Evolutionary conservation across 2,113 vertebrate genomes (phyloP).

Genomic region (Brachyistius frenatus): DNA sequence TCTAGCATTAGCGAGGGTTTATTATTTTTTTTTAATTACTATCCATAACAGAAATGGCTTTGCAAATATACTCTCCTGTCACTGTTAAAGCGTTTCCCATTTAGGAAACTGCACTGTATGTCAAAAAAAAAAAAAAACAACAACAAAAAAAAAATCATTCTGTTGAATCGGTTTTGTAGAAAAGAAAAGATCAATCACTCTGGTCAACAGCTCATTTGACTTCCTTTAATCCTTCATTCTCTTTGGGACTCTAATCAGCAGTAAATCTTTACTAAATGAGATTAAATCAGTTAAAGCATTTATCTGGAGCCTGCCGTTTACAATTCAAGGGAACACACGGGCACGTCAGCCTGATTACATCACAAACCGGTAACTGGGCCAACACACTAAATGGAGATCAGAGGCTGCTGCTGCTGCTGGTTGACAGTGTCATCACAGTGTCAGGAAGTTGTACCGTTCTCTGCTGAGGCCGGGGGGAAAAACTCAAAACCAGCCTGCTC

Average conservation of each 20-base stretch:
- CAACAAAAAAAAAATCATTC: too few relatives aligned
- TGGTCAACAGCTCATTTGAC: neutral
- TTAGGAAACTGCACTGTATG: too few relatives aligned
- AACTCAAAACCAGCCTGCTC: slow-evolving; percentile 86
- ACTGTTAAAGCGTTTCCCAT: too few relatives aligned
- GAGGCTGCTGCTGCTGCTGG: neutral
- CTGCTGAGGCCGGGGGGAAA: slow-evolving; percentile 78
- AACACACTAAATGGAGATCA: neutral
- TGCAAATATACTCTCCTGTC: too few relatives aligned
- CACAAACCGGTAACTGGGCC: slow-evolving; percentile 5
- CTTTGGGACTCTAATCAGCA: slow-evolving; percentile 7
- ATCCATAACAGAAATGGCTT: too few relatives aligned
- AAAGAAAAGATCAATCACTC: neutral
- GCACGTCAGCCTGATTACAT: slow-evolving; percentile 10
- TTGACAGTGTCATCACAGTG: neutral
- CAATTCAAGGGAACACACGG: slow-evolving; percentile 5
- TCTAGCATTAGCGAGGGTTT: too few relatives aligned
- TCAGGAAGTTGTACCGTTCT: slow-evolving; percentile 83
- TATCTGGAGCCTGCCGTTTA: slow-evolving; percentile 25
- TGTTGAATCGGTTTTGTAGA: too few relatives aligned
- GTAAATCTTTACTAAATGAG: slow-evolving; percentile 10
- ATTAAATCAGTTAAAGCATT: slow-evolving; percentile 31
- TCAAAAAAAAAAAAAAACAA: too few relatives aligned
- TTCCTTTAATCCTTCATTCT: slow-evolving; percentile 12
- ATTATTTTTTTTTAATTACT: too few relatives aligned